These are phyloP conservation scores for Oppia nitens DNA, from an alignment of 1,140 invertebrate species.

Conservation along the genomic window DNA sequence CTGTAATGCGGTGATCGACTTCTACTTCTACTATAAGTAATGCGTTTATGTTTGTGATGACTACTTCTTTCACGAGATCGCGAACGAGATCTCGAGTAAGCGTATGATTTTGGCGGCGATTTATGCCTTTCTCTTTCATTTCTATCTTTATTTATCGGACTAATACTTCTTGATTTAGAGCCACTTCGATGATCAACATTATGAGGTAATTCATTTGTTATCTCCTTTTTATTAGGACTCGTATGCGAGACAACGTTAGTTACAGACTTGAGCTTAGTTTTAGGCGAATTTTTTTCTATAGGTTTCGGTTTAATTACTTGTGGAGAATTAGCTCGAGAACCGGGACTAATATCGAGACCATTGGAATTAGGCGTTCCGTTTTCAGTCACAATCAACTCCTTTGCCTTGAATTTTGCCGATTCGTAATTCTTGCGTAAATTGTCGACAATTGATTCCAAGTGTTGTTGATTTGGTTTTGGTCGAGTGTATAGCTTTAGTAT, in stretches of 20 bases:
- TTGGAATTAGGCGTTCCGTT: not conserved
- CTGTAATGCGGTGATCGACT: not conserved
- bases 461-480: conserved; percentile 53
- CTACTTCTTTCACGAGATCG: not conserved
- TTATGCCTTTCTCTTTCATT: not conserved
- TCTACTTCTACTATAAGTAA: not conserved
- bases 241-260: not conserved
- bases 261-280: not conserved
- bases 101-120: not conserved
- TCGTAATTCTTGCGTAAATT: conserved; percentile 52
- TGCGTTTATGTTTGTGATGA: not conserved
- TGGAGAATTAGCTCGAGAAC: not conserved
- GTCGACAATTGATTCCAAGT: conserved; percentile 54
- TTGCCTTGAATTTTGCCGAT: conserved; percentile 49
- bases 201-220: too few species aligned
- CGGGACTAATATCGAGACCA: not conserved
- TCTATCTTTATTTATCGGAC: not conserved
- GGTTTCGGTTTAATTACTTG: not conserved
- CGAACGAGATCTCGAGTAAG: not conserved
- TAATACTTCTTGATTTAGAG: not conserved
- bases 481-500: conserved; percentile 70
- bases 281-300: not conserved
- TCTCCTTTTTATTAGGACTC: not conserved
- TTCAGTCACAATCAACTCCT: conserved; percentile 16
- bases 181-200: not conserved